Conservation (phyloP, 2,888 invertebrate genomes). For the Drosophila mimica region DNA sequence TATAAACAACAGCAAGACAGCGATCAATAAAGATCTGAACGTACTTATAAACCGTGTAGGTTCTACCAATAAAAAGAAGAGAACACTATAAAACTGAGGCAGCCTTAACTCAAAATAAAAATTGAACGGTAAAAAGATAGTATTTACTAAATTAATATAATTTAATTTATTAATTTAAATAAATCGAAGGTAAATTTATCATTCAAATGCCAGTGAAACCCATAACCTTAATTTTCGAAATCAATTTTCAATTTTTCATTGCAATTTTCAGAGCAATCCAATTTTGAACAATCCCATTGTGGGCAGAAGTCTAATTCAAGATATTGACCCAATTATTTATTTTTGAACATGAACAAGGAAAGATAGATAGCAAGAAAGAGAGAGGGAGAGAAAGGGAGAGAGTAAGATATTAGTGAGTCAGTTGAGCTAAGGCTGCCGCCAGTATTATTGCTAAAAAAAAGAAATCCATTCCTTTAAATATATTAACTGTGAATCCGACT, state of each 20-base stretch:
- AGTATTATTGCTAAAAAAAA: conserved; percentile 7
- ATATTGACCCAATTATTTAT: conserved; percentile 23
- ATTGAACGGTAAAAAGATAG: neutral
- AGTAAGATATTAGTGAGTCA: neutral
- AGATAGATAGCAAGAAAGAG: neutral
- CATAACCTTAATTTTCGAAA: conserved; percentile 11
- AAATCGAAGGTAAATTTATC: neutral
- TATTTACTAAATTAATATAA: neutral
- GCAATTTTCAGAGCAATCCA: conserved; percentile 20
- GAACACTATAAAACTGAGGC: neutral
- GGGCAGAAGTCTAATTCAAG: neutral
- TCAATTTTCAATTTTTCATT: conserved; percentile 8
- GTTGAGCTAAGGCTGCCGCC: conserved; percentile 19
- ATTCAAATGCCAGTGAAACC: conserved; percentile 13
- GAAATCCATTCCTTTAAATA: neutral
- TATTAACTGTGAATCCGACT: conserved; percentile 30
- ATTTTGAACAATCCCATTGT: conserved; percentile 2
- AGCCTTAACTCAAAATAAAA: conserved; percentile 13
- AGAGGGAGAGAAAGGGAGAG: neutral
- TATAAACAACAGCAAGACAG: neutral
- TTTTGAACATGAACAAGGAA: conserved; percentile 11
- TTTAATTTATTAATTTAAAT: neutral
- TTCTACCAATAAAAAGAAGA: neutral
- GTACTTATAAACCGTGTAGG: neutral
- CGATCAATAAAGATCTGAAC: conserved; percentile 6